Evolutionary conservation across 1,140 invertebrate species (phyloP).

Genomic region (Sycobia sp.): DNA sequence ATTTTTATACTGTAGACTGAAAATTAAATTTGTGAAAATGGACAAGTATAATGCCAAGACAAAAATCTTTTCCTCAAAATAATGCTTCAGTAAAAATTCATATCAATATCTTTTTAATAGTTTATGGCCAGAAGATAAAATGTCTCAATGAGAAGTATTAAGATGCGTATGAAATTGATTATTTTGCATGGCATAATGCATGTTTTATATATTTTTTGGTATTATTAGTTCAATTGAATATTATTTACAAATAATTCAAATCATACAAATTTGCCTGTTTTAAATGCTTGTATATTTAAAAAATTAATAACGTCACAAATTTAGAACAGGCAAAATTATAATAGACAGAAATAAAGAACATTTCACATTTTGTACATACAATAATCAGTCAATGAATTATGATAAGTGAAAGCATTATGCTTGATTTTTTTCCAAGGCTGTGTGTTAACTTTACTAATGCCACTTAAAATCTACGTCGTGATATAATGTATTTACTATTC

Average conservation of each 20-base stretch:
- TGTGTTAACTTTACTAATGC: constrained; percentile 27
- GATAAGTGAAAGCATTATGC: constrained; percentile 19
- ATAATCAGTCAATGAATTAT: constrained; percentile 17
- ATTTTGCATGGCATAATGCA: constrained; percentile 1
- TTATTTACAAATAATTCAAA: constrained; percentile 16
- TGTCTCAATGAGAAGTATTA: no score
- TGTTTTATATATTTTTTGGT: not conserved
- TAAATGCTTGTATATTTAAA: no score
- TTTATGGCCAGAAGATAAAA: no score
- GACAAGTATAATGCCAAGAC: not conserved
- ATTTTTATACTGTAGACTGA: constrained; percentile 28
- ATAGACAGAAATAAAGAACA: no score
- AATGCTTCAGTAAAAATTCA: no score
- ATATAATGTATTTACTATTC: constrained; percentile 26
- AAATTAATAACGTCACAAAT: no score
- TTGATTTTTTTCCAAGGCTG: constrained; percentile 34
- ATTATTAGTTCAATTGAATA: no score
- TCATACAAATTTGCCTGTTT: constrained; percentile 8
- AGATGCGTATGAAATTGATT: not conserved
- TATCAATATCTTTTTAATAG: no score
- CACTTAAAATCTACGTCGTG: constrained; percentile 17
- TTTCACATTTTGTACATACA: constrained; percentile 29
- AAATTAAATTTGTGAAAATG: constrained; percentile 13
- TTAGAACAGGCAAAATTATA: constrained; percentile 9
- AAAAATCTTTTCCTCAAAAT: no score